phyloP scores from a whole-genome alignment of 2,888 invertebrate species.

The Tenthredo mesomela region DNA sequence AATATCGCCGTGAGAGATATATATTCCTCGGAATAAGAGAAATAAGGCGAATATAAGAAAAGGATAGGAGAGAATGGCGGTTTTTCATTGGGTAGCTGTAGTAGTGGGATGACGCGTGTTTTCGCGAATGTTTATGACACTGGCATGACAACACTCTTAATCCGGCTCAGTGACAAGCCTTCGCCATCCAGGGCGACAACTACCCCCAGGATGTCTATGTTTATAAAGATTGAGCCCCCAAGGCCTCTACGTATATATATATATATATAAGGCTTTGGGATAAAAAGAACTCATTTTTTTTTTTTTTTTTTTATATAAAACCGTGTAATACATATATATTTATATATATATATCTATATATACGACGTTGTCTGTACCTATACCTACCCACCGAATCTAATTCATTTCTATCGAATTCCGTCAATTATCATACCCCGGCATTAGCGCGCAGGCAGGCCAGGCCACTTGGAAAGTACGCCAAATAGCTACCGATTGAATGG shows the following conservation, averaged over 20 bases:
- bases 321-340: neutral
- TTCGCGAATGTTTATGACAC: conserved; percentile 16
- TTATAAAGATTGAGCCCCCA: neutral
- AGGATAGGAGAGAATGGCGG: neutral
- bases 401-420: neutral
- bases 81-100: conserved; percentile 10
- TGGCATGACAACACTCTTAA: conserved; percentile 30
- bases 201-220: neutral
- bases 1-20: conserved; percentile 7
- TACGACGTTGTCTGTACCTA: neutral
- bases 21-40: neutral
- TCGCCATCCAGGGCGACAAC: conserved; percentile 2
- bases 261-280: too few species aligned
- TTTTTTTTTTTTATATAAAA: neutral
- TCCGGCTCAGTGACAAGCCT: conserved; percentile 24
- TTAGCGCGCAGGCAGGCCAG: neutral
- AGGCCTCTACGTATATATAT: neutral
- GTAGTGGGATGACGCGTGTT: conserved; percentile 16
- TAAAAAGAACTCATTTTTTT: neutral
- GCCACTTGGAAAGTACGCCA: conserved; percentile 1
- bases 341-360: neutral
- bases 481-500: conserved; percentile 58
- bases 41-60: neutral
- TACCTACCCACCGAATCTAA: neutral
- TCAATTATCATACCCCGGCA: neutral